Percentiles rank a stretch among this genome's conserved stretches.
Conservation (phyloP, 2,888 invertebrate genomes). For the Leptopilina myrica region DNA sequence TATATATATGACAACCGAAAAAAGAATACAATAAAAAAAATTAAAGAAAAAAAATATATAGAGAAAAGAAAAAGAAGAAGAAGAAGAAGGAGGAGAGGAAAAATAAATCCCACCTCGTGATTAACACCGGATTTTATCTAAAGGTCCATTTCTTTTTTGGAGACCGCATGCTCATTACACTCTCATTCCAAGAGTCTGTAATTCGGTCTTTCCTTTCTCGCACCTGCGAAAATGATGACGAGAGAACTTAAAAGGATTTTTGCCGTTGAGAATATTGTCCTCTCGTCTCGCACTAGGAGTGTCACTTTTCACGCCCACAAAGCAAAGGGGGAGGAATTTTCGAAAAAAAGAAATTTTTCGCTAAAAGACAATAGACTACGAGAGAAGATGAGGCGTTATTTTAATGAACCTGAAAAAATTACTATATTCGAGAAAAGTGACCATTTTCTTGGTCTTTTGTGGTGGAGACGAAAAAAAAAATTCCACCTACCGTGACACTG, state of each 20-base stretch:
- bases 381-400: neutral
- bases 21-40: neutral
- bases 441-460: too few relatives aligned
- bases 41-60: too few relatives aligned
- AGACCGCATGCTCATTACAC: constrained; percentile 28
- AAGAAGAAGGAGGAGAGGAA: neutral
- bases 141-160: constrained; percentile 15
- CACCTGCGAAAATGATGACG: constrained; percentile 22
- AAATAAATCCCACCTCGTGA: constrained; percentile 3
- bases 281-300: neutral
- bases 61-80: neutral
- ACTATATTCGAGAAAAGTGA: neutral
- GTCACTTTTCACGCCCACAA: constrained; percentile 28
- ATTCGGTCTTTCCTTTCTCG: constrained; percentile 16
- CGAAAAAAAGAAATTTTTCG: neutral
- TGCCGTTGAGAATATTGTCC: constrained; percentile 22
- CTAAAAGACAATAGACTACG: neutral
- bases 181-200: neutral
- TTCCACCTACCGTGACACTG: too few relatives aligned
- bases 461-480: too few relatives aligned
- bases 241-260: constrained; percentile 32
- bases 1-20: constrained; percentile 10
- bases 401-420: constrained; percentile 16
- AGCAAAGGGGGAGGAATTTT: neutral
- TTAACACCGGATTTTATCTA: constrained; percentile 6